Evolutionary conservation across 2,888 invertebrate species (phyloP), one percentile per base, ranked within the genome.

Genomic region (Cephus rjabovi): DNA sequence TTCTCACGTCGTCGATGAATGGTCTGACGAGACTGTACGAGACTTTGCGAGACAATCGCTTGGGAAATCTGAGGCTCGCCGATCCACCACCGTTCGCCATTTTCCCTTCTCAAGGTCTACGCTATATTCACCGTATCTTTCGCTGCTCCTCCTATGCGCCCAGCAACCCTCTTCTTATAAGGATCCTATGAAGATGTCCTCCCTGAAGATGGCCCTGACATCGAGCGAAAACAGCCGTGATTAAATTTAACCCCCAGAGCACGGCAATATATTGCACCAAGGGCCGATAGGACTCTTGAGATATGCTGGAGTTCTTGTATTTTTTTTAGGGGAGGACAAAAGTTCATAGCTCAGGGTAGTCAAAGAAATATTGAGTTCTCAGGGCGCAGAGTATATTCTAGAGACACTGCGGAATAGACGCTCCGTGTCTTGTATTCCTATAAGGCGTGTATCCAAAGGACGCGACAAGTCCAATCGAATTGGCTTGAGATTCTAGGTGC

Each of bases 1-100:
- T 84, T 86, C 88, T 88, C 91, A 91, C 90, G 90, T 91, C 88
- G 89, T 80, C 90, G 89, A 90, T 91, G 90, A 90, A 91, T 90
- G 89, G 90, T 86, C 89, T 89, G 90, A 90, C 91, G 90, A 89
- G 89, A 88, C 89, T 88, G 84, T 84, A 84, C 84, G 87, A 87
- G 89, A 88, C 87, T 87, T 86, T 87, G 87, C 87, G 87, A 90
- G 89, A 90, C 90, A 91, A 91, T 90, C 90, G 88, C 91, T 90
- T 87, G 91, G 90, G 91, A 90, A 91, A 91, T 91, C 90, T 89
- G 88, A 85, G 84, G 83, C 82, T 84, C 74, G 75, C 68, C 75
- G 73, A 69, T 76, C 69, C 40, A 30, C 31, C 31, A 31, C 40
- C 78, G 35, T 34, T 74, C 40, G 40, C 40, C 40, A 56, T 56